These are phyloP conservation scores for Reinhardtius hippoglossoides DNA, from an alignment of 2,113 vertebrate species.

Conservation along the genomic window DNA sequence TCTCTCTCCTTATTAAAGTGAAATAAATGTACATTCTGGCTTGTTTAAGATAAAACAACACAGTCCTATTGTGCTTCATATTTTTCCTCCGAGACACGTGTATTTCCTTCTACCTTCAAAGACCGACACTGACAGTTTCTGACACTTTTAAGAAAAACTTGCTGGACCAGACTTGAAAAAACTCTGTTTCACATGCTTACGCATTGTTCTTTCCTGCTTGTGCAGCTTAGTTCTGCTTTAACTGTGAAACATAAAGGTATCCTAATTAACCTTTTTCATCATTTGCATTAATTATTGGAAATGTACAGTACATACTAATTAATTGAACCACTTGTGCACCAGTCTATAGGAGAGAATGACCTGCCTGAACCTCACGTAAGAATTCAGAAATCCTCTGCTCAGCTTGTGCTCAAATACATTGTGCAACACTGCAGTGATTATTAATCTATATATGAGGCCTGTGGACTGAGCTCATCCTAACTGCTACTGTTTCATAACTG, in stretches of 20 bases:
- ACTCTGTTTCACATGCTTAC: not conserved
- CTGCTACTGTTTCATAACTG: not conserved
- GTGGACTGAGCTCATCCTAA: not conserved
- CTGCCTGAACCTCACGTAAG: not conserved
- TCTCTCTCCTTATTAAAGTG: conserved; percentile 17
- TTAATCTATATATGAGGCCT: not conserved
- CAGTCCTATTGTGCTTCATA: conserved; percentile 23
- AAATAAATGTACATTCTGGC: conserved; percentile 57
- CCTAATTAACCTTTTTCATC: conserved; percentile 51
- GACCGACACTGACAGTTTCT: conserved; percentile 9
- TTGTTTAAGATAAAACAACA: conserved; percentile 53
- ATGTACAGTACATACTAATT: conserved; percentile 25
- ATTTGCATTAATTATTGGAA: conserved; percentile 34
- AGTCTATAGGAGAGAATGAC: conserved; percentile 15
- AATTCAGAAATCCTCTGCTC: not conserved
- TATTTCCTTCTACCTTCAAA: conserved; percentile 45
- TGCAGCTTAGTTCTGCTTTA: conserved; percentile 35
- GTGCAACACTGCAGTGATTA: not conserved
- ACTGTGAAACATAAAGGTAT: conserved; percentile 43
- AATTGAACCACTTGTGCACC: conserved; percentile 12
- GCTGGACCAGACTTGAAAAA: conserved; percentile 26
- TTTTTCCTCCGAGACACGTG: conserved; percentile 31
- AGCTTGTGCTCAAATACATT: not conserved
- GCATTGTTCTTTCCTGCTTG: conserved; percentile 27
- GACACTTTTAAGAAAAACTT: conserved; percentile 25